Base-by-base conservation (phyloP, 37 sponge, comb jelly and placozoan species). In the Beroe forskalii region DNA sequence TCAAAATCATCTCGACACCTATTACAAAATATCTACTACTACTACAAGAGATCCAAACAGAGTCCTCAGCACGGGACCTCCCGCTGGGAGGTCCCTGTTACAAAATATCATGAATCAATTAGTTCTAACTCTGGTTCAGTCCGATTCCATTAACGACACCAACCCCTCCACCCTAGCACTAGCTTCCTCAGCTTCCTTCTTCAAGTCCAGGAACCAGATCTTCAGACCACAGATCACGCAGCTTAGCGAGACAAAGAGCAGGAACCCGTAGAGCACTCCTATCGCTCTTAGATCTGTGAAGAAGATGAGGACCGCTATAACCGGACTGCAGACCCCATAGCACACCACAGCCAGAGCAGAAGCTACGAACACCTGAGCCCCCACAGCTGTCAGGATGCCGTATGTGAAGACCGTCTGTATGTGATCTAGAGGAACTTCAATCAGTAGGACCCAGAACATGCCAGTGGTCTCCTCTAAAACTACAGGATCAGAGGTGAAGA, bases 391-490 rank as follows among this genome's bases (percentile, higher is more conserved):
- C 23, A 80, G 86, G 86, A 80, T 80, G 2, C 86, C 86, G 86
- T 80, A 80, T 1, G 86, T 33, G 55, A 80, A 43, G 0, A 80
- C 1, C 8, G 40, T 80, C 55, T 80, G 86, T 0, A 80, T 25
- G 48, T 80, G 86, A 42, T 80, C 86, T 27, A 80, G 86, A 3
- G 86, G 86, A 6, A 80, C 86, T 37, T 80, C 86, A 22, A 80
- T 41, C 48, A 80, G 86, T 1, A 80, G 86, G 55, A 80, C 42
- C 86, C 86, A 80, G 25, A 80, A 37, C 86, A 80, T 80, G 55
- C 30, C 44, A n/a, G 31, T 48, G 9, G 86, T 80, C 55, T 80
- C 86, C 37, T 43, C 6, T 32, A 80, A 42, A 1, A 80, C 86
- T 20, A 22, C 22, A 4, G 24, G 0, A 37, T 80, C 86, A 30